Conservation (phyloP, 2,113 vertebrate genomes). For the Rhagologus leucostigma region DNA sequence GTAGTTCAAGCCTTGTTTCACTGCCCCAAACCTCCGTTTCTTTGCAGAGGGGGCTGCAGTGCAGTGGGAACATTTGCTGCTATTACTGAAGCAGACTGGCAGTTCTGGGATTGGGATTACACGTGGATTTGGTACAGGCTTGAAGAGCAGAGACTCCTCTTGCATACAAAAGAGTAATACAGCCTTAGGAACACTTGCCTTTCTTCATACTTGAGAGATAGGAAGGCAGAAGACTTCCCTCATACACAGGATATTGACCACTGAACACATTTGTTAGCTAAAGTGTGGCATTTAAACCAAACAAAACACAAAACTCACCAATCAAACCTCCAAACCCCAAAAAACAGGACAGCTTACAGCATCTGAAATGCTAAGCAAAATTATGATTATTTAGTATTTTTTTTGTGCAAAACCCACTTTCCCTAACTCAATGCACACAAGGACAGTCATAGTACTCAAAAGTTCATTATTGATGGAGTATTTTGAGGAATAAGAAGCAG, state of each 20-base stretch:
- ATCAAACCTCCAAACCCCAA: not conserved
- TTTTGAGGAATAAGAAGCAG: not conserved
- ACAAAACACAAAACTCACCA: too few species aligned
- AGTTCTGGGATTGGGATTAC: not conserved
- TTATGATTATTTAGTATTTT: not conserved
- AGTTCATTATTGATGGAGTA: not conserved
- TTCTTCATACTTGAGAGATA: not conserved
- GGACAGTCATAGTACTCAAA: not conserved
- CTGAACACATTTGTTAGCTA: not conserved
- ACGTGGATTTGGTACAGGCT: not conserved
- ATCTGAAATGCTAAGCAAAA: not conserved
- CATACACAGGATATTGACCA: not conserved
- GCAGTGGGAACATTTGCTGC: not conserved
- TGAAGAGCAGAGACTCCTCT: not conserved
- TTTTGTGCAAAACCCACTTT: not conserved
- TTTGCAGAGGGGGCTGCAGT: not conserved
- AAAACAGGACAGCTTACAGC: not conserved
- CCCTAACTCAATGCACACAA: not conserved
- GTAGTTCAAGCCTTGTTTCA: not conserved
- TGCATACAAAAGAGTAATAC: not conserved
- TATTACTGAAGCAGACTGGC: not conserved
- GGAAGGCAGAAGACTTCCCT: not conserved
- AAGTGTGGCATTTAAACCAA: not conserved
- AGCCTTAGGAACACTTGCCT: not conserved
- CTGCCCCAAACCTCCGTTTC: not conserved